Conservation (phyloP, 2,113 vertebrate species). For the Rana temporaria region DNA sequence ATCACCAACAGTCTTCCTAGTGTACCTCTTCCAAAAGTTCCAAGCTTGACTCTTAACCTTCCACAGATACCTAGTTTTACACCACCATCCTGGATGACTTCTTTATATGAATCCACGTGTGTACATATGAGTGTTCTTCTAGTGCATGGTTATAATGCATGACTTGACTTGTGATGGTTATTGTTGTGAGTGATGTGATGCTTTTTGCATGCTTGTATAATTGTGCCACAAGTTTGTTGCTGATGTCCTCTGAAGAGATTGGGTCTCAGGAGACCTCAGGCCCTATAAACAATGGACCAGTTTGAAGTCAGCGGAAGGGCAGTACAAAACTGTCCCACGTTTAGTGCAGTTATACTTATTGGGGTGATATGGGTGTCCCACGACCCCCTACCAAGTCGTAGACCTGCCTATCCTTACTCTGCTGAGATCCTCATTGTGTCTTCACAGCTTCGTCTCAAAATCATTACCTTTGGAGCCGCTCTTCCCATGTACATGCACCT, state of each 20-base stretch:
- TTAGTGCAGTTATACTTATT: too few species aligned
- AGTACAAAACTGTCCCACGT: too few species aligned
- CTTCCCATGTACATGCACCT: too few species aligned
- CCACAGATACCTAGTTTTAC: slow-evolving; percentile 96
- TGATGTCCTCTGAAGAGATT: not conserved
- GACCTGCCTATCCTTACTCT: too few species aligned
- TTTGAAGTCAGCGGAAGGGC: too few species aligned
- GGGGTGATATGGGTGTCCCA: too few species aligned
- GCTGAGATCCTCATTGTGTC: too few species aligned
- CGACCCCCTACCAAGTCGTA: too few species aligned
- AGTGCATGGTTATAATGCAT: slow-evolving; percentile 78
- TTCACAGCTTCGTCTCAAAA: too few species aligned
- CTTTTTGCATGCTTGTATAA: slow-evolving; percentile 49
- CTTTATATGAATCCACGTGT: slow-evolving; percentile 95
- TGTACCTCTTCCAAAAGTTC: slow-evolving; percentile 96
- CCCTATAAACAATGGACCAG: too few species aligned
- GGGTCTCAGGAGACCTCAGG: too few species aligned
- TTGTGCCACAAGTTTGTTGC: not conserved
- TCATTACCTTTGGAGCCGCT: too few species aligned
- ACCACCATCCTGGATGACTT: slow-evolving; percentile 92
- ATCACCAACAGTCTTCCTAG: slow-evolving; percentile 96
- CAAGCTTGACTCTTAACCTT: slow-evolving; percentile 93
- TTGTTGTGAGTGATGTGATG: slow-evolving; percentile 78
- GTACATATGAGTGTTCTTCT: slow-evolving; percentile 81
- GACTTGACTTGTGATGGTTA: slow-evolving; percentile 71